Base-by-base conservation (phyloP, 2,888 invertebrate species). In the Andrena marginata region DNA sequence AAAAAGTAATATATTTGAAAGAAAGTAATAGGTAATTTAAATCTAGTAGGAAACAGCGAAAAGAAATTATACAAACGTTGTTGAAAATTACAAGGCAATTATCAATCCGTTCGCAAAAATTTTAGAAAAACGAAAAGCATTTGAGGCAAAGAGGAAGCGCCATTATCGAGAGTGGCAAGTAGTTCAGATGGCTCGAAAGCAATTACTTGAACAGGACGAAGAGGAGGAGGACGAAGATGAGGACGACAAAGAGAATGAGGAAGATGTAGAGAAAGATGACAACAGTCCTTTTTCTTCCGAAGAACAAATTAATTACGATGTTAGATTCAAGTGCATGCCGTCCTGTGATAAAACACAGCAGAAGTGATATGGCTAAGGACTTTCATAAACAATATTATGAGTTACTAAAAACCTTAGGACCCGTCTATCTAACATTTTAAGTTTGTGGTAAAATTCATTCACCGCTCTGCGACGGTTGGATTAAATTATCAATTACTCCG, bases 121-220 rank as follows among this genome's bases (percentile, higher is more conserved):
- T 93, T 54, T 90, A 96, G 97, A 95, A 88, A 96, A 96, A 90
- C 96, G 97, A 90, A 95, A 96, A 91, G 96, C 97, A 82, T 99
- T 99, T 92, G 98, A 99, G 94, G 96, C 97, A 88, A 99, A 99
- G 93, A 96, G 99, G 84, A 99, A 99, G 95, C 97, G 97, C 90
- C 99, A 99, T 92, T 99, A 99, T 94, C 99, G 99, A 94, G 99
- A 99, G 94, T 99, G 98, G 94, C 97, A 98, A 94, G 99, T 99
- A 0, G 97, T 99, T 7, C 97, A 98, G 94, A 94, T 99, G 92
- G 99, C 99, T 31, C 96, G 98, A 89, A 97, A 99, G 94, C 95
- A 99, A 86, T 96, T 99, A 95, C 96, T 98, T 87, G 97, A 98
- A 92, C 99, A 99, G 77, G 97, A 97, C 35, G 98, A 98, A 1